A percentile compares a stretch with the other conserved stretches of the same genome.
phyloP scores from a whole-genome alignment of 1,140 invertebrate genomes.

The Apis mellifera region Amel_HAv3.1 CM009946.2:2528501-2529000 shows the following conservation, averaged over 20 bases:
- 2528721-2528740: no score
- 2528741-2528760: background rate
- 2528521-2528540: background rate
- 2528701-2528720: background rate
- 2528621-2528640: conserved; percentile 6
- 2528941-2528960: no score
- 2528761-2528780: background rate
- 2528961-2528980: no score
- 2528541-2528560: conserved; percentile 15
- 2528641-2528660: background rate
- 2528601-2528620: background rate
- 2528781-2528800: no score
- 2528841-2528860: no score
- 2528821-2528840: no score
- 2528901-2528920: no score
- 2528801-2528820: no score
- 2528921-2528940: no score
- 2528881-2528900: no score
- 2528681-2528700: background rate
- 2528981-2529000: no score
- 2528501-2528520: conserved; percentile 3
- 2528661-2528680: background rate
- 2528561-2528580: background rate
- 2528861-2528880: no score
- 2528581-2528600: background rate